A percentile compares a stretch with the other conserved stretches of the same genome.
Evolutionary conservation across 1,140 invertebrate genomes (phyloP).

Genomic region (Druon quercuslanigerum): DNA sequence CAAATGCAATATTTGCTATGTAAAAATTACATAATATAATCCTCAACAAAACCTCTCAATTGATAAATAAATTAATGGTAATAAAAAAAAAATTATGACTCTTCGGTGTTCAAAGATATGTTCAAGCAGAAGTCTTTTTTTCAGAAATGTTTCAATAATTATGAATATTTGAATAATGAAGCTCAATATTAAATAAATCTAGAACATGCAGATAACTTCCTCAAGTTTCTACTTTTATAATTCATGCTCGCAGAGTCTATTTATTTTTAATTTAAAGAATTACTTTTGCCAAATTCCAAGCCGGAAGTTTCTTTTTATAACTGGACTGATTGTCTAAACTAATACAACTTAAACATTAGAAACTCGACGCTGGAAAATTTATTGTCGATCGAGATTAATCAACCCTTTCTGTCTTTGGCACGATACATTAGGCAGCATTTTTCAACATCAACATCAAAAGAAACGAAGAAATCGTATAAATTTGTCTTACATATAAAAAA

Average conservation of each 20-base stretch:
- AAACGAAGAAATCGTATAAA: background rate
- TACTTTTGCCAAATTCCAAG: too few species aligned
- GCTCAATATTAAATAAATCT: background rate
- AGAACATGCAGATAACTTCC: constrained; percentile 2
- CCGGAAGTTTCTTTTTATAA: too few species aligned
- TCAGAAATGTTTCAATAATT: background rate
- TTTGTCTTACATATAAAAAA: background rate
- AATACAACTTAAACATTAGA: background rate
- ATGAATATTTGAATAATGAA: constrained; percentile 10
- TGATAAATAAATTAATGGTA: constrained; percentile 3
- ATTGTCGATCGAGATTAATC: constrained; percentile 5
- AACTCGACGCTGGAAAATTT: background rate
- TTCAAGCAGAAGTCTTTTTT: background rate
- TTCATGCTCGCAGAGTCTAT: too few species aligned
- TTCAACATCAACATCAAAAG: background rate
- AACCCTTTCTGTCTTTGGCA: constrained; percentile 29
- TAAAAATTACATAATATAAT: too few species aligned
- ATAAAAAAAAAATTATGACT: background rate
- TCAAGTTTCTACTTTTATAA: background rate
- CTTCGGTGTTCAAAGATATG: background rate
- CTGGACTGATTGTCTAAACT: too few species aligned
- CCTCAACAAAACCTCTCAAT: background rate
- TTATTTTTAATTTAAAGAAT: too few species aligned
- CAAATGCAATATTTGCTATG: too few species aligned
- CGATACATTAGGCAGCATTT: constrained; percentile 24